A percentile compares a stretch with the other conserved stretches of the same genome.
Evolutionary conservation across 2,888 invertebrate species (phyloP).

Genomic region (Pollenia griseotomentosa): DNA sequence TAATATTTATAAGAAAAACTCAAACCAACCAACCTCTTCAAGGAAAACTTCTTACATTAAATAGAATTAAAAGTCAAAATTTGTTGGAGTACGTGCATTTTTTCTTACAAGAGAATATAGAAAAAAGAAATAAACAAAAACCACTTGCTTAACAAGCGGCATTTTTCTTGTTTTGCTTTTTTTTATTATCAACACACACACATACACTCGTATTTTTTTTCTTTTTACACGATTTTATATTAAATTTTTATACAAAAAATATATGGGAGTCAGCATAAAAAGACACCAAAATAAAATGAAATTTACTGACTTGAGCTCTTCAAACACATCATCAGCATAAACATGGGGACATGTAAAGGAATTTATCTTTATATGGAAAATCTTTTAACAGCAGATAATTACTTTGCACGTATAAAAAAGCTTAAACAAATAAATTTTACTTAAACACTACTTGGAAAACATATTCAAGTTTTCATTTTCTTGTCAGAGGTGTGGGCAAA

Average conservation of each 20-base stretch:
- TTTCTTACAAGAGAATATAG: neutral
- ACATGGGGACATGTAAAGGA: constrained; percentile 47
- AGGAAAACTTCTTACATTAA: constrained; percentile 36
- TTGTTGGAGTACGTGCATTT: constrained; percentile 15
- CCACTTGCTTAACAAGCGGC: constrained; percentile 64
- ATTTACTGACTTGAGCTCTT: neutral
- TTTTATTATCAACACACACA: constrained; percentile 1
- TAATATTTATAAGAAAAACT: neutral
- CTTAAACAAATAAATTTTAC: neutral
- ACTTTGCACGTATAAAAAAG: neutral
- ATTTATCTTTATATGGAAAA: constrained; percentile 37
- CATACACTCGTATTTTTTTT: constrained; percentile 6
- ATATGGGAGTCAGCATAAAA: constrained; percentile 10
- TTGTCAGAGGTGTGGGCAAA: constrained; percentile 53
- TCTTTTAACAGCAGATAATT: constrained; percentile 5
- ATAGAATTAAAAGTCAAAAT: constrained; percentile 30
- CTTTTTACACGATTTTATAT: constrained; percentile 9
- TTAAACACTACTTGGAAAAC: constrained; percentile 5
- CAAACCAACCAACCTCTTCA: constrained; percentile 27
- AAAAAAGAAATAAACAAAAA: constrained; percentile 47
- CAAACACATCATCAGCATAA: constrained; percentile 12
- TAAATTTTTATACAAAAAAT: neutral
- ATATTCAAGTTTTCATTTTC: constrained; percentile 28
- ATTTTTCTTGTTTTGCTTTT: constrained; percentile 26
- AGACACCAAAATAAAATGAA: constrained; percentile 32